A percentile compares a stretch with the other conserved stretches of the same genome.
These are phyloP conservation scores for Pseudochaenichthys georgianus DNA, from an alignment of 2,797 vertebrate species.

Conservation along the genomic window DNA sequence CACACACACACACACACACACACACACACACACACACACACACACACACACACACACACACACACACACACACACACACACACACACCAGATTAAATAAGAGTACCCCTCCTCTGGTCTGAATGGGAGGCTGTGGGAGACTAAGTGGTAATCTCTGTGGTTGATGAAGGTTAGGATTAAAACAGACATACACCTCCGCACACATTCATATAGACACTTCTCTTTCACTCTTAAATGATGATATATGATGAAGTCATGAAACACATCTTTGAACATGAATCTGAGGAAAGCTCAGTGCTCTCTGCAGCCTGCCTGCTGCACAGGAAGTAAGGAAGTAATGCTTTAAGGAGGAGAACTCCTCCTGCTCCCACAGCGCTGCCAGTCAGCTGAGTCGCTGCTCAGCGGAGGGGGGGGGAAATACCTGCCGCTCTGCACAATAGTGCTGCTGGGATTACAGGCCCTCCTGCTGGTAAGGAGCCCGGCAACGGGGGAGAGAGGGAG, in stretches of 20 bases:
- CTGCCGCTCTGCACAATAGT: conserved; percentile 90
- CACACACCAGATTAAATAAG: conserved; percentile 76
- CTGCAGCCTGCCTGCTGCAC: conserved; percentile 36
- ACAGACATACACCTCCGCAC: conserved; percentile 26
- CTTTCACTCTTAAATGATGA: not conserved
- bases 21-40: too few species aligned
- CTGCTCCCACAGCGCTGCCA: conserved; percentile 78
- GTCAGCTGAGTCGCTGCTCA: conserved; percentile 83
- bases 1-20: conserved; percentile 33
- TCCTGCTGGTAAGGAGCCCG: conserved; percentile 87
- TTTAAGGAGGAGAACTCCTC: conserved; percentile 57
- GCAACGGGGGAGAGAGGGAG: conserved; percentile 61
- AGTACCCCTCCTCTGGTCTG: conserved; percentile 63
- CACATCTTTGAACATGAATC: conserved; percentile 25
- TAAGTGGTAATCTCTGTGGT: conserved; percentile 71
- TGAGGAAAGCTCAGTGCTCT: conserved; percentile 15
- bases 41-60: too few species aligned
- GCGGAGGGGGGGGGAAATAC: conserved; percentile 86
- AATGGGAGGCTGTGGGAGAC: conserved; percentile 76
- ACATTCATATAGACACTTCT: not conserved
- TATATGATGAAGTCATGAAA: too few species aligned
- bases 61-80: conserved; percentile 47
- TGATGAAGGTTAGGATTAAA: conserved; percentile 50
- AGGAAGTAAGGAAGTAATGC: conserved; percentile 62
- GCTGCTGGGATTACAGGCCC: conserved; percentile 86